A percentile compares a stretch with the other conserved stretches of the same genome.
These are phyloP conservation scores for Petromus typicus DNA, from an alignment of 2,113 vertebrate genomes.

Conservation along the genomic window DNA sequence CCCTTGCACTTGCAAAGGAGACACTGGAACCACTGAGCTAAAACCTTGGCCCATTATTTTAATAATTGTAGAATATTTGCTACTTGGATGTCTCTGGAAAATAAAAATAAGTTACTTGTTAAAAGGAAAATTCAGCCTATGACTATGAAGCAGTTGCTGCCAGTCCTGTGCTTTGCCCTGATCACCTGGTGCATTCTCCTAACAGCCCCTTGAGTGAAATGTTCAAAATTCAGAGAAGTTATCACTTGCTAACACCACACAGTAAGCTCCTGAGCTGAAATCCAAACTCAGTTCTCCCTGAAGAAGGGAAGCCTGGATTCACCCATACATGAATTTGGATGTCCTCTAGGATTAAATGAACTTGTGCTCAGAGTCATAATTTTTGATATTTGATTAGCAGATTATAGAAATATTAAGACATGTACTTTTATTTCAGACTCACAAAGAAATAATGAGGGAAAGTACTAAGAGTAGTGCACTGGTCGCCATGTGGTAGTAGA, in stretches of 20 bases:
- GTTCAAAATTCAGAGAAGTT: background rate
- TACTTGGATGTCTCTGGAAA: background rate
- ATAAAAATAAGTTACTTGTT: background rate
- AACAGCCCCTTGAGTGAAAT: background rate
- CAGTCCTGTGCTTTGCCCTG: background rate
- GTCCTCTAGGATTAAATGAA: background rate
- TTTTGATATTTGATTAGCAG: background rate
- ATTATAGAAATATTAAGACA: background rate
- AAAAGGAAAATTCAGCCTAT: background rate
- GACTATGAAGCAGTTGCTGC: background rate
- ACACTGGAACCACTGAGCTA: no score
- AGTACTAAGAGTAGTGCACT: fast-evolving
- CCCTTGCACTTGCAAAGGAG: no score
- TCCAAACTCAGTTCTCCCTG: background rate
- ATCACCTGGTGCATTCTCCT: background rate
- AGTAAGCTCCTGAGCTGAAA: background rate
- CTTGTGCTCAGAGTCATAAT: background rate
- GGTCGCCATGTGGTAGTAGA: background rate
- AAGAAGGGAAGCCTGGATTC: background rate
- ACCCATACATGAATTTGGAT: background rate
- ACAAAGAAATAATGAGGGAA: background rate
- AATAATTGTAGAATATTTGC: background rate
- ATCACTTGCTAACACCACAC: background rate
- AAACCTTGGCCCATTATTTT: no score
- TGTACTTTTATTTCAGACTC: background rate